Percentiles rank a stretch among this genome's conserved stretches.
Evolutionary conservation across 1,140 invertebrate species (phyloP).

Genomic region (Solen grandis): DNA sequence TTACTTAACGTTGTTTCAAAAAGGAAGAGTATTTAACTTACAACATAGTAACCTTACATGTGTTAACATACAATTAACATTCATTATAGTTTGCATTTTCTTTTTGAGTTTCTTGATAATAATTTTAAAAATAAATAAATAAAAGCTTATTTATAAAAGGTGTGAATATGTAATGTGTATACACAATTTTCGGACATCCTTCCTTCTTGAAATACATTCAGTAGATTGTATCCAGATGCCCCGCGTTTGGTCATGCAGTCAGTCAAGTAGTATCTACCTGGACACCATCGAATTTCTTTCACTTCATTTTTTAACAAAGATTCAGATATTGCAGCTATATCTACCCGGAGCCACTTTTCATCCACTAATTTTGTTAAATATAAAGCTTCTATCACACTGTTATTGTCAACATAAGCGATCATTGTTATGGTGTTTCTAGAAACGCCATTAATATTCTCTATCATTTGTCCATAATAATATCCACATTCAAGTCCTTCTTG

Average conservation of each 20-base stretch:
- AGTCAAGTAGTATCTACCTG: constrained; percentile 26
- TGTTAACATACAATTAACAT: constrained; percentile 19
- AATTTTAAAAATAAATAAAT: not conserved
- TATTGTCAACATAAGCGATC: constrained; percentile 57
- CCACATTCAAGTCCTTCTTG: constrained; percentile 45
- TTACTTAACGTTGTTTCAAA: no score
- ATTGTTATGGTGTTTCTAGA: constrained; percentile 31
- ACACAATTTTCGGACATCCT: not conserved
- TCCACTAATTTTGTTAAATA: constrained; percentile 62
- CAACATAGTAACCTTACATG: not conserved
- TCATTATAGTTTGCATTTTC: constrained; percentile 16
- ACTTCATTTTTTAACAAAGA: constrained; percentile 13
- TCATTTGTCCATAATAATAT: constrained; percentile 33
- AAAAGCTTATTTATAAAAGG: not conserved
- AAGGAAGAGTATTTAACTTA: no score
- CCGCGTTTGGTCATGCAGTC: constrained; percentile 37
- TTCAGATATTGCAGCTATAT: constrained; percentile 55
- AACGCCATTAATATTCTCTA: constrained; percentile 10
- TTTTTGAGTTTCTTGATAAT: not conserved
- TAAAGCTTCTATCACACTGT: constrained; percentile 55
- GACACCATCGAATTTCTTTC: no score
- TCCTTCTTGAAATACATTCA: no score
- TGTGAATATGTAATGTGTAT: not conserved
- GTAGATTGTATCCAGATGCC: constrained; percentile 13
- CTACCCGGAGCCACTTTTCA: constrained; percentile 57